A percentile compares a stretch with the other conserved stretches of the same genome.
Evolutionary conservation across 2,797 vertebrate genomes (phyloP).

Genomic region (Macropodus opercularis): DNA sequence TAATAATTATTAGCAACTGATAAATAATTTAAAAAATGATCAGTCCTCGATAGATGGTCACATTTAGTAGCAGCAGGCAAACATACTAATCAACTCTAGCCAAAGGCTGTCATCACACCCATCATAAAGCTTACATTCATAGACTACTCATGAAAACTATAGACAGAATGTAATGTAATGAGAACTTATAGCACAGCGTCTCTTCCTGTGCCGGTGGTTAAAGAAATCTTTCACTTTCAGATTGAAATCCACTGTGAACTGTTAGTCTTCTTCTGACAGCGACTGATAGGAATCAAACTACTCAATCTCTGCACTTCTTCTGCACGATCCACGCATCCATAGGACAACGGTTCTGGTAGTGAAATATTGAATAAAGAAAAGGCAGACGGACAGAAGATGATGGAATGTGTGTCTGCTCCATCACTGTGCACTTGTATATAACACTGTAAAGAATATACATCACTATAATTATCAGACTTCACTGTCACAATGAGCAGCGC

Average conservation of each 20-base stretch:
- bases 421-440: background rate
- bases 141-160: background rate
- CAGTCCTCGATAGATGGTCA: too few relatives aligned
- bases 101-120: background rate
- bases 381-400: background rate
- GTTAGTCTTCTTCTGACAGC: background rate
- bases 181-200: background rate
- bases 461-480: conserved; percentile 12
- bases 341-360: background rate
- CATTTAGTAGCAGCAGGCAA: too few relatives aligned
- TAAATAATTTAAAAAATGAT: too few relatives aligned
- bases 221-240: conserved; percentile 22
- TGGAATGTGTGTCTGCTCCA: background rate
- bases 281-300: conserved; percentile 12
- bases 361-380: background rate
- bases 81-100: too few relatives aligned
- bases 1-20: too few relatives aligned
- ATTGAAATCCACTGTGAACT: conserved; percentile 13
- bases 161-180: background rate
- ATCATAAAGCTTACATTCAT: background rate
- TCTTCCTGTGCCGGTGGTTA: background rate
- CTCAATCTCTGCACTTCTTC: background rate
- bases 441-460: conserved; percentile 8
- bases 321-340: background rate
- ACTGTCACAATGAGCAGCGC: conserved; percentile 20